Percentiles rank a stretch among this genome's conserved stretches.
Evolutionary conservation across 1,140 invertebrate genomes (phyloP).

Genomic region (Schlechtendalia chinensis): DNA sequence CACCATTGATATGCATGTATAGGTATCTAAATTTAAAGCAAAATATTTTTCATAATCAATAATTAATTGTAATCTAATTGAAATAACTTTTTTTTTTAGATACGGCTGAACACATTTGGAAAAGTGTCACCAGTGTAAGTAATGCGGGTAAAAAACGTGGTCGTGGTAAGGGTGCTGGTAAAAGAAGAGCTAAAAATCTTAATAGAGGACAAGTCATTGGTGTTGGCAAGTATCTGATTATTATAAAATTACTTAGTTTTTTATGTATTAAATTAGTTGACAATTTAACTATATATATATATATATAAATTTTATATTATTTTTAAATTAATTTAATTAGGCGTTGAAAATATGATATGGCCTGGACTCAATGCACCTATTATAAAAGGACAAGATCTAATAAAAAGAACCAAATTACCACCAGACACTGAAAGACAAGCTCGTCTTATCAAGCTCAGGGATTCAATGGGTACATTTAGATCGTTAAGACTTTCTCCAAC

Average conservation of each 20-base stretch:
- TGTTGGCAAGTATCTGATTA: constrained; percentile 61
- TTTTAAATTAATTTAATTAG: constrained; percentile 54
- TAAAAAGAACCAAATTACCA: constrained; percentile 68
- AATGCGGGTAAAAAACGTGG: constrained; percentile 94
- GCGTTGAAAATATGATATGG: constrained; percentile 80
- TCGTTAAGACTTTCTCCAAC: constrained; percentile 69
- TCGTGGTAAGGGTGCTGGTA: constrained; percentile 77
- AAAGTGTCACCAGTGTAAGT: constrained; percentile 90
- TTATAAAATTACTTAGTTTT: background rate
- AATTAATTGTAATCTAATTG: background rate
- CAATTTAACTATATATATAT: background rate
- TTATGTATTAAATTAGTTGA: background rate
- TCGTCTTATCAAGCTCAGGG: constrained; percentile 70
- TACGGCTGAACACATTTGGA: constrained; percentile 83
- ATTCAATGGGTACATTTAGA: constrained; percentile 66
- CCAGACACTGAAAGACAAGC: constrained; percentile 71
- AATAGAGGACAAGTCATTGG: constrained; percentile 90
- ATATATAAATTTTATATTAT: background rate
- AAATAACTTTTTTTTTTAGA: constrained; percentile 60
- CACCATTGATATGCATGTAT: background rate
- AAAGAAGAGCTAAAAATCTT: constrained; percentile 75
- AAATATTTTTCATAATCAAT: background rate
- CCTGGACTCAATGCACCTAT: constrained; percentile 87
- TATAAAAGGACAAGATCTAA: constrained; percentile 71
- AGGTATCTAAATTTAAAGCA: background rate